phyloP scores from a whole-genome alignment of 2,797 vertebrate species.

The Steatocranus sp. region DNA sequence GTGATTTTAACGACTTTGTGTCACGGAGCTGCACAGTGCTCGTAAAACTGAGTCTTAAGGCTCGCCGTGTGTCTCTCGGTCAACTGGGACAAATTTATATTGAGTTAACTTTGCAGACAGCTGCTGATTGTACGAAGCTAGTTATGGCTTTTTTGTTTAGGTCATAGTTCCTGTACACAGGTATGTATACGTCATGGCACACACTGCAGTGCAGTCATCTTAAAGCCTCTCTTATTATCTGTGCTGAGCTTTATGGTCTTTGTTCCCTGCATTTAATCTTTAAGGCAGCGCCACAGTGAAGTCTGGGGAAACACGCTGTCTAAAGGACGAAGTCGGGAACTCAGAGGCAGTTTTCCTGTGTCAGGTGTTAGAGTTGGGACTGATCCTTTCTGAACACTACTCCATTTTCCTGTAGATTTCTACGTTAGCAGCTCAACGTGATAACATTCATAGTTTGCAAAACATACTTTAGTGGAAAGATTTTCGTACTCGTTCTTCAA shows the following conservation, averaged over 20 bases:
- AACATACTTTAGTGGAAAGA: not conserved
- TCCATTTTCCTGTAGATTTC: not conserved
- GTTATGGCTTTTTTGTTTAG: not conserved
- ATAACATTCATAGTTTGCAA: not conserved
- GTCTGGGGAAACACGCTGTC: fast-evolving
- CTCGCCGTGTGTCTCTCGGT: fast-evolving
- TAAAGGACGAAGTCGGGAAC: not conserved
- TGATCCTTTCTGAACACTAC: not conserved
- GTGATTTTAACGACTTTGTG: slow-evolving; percentile 4
- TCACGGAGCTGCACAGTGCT: not conserved
- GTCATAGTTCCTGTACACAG: not conserved
- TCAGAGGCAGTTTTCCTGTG: not conserved
- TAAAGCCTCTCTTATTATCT: not conserved
- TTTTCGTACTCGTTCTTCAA: not conserved
- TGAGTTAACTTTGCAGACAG: not conserved
- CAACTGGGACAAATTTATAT: not conserved
- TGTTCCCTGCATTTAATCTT: not conserved
- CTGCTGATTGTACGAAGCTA: not conserved
- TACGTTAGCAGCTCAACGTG: fast-evolving
- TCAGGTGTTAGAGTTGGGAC: not conserved
- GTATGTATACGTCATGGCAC: fast-evolving
- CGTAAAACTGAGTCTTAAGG: not conserved
- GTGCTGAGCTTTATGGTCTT: not conserved
- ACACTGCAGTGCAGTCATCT: not conserved
- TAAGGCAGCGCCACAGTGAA: fast-evolving